Percentiles rank a stretch among this genome's conserved stretches.
Conservation (phyloP, 2,113 vertebrate genomes). For the Taurulus bubalis region DNA sequence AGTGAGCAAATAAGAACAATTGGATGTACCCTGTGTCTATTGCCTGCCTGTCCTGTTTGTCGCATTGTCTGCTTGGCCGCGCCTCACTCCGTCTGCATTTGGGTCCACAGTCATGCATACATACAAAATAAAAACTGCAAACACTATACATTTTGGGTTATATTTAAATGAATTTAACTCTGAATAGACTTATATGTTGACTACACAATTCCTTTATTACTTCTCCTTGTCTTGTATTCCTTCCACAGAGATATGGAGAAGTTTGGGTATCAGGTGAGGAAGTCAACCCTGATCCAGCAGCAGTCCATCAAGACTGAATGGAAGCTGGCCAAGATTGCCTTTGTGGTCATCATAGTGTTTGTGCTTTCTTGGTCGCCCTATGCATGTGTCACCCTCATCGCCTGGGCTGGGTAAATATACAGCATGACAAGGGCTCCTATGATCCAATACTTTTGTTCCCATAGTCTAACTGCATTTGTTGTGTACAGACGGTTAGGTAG, state of each 20-base stretch:
- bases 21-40: not conserved
- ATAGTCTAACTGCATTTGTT: not conserved
- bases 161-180: not conserved
- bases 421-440: not conserved
- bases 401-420: slow-evolving; percentile 91
- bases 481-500: not conserved
- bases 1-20: not conserved
- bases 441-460: not conserved
- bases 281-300: slow-evolving; percentile 80
- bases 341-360: slow-evolving; percentile 92
- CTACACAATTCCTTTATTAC: not conserved
- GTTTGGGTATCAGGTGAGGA: slow-evolving; percentile 82
- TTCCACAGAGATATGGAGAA: slow-evolving; percentile 87
- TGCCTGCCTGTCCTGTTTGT: not conserved
- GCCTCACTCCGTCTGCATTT: not conserved
- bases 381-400: slow-evolving; percentile 90
- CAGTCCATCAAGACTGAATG: slow-evolving; percentile 91
- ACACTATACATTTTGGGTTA: not conserved
- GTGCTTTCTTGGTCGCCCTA: slow-evolving; percentile 96
- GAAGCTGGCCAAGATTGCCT: slow-evolving; percentile 94
- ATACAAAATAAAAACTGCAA: not conserved
- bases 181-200: not conserved
- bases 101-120: not conserved
- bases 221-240: slow-evolving; percentile 9
- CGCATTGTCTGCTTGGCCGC: not conserved